Base-by-base conservation (phyloP, 1,140 invertebrate genomes). In the Batillaria attramentaria region DNA sequence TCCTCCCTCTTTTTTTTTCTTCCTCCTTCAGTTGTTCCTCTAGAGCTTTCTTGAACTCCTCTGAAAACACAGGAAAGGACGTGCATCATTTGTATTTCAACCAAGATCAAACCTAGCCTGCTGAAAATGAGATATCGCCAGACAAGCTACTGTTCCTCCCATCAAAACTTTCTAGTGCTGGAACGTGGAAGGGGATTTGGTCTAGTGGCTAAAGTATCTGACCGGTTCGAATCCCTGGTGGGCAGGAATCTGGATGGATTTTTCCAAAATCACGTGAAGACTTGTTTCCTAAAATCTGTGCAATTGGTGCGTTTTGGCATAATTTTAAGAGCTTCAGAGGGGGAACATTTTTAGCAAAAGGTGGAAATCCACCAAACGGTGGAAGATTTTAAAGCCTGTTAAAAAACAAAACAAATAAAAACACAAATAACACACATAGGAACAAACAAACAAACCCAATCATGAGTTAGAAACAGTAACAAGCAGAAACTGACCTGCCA, bases 401-500 rank as follows among this genome's bases (percentile, higher is more conserved):
- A 60, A 20, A 60, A 20, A 60, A 4, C 6, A 20, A 60, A n/a
- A 60, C 57, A 60, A n/a, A 24, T n/a, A 6, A 8, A 60, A 20
- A 60, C 6, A 60, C 6, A 60, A n/a, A 24, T 28, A 6, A 20
- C 8, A 60, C 13, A 62, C 57, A 62, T 6, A 62, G 18, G n/a
- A 18, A 62, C 57, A 62, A 8, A 62, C 57, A 62, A 5, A 8
- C 57, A 62, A 62, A 39, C 28, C 33, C 33, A 69, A 41, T 41
- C 8, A 31, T 41, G 2, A 18, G n/a, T 33, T 24, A n/a, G 20
- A 16, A 2, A 39, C 20, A 41, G 37, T 41, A 39, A 16, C 16
- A 31, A 69, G 5, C 57, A 6, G 6, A 60, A 69, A 31, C 75
- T 28, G 79, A 89, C 89, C 81, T 86, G 86, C 87, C 60, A 91